Base-by-base conservation (phyloP, 2,797 vertebrate genomes). In the Perodicticus potto region DNA sequence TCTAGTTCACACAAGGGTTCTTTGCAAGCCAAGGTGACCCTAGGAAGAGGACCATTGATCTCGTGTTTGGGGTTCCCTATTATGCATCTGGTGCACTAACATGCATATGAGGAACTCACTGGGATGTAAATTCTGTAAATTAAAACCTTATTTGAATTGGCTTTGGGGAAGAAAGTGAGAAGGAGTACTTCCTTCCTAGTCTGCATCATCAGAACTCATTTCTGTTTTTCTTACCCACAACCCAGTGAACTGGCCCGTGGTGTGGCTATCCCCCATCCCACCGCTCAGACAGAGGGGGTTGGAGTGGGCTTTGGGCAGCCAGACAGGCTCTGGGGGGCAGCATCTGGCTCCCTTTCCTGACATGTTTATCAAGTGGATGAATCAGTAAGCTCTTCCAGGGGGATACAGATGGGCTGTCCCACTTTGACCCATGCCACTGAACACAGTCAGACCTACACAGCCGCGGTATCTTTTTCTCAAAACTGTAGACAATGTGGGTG, bases 281-380 rank as follows among this genome's bases (percentile, higher is more conserved):
- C 2, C 23, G 70, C 86, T 92, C 29, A 93, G 19, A 83, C n/a
- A 59, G 84, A 55, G 8, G 17, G 10, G 27, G 29, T 55, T 55
- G 49, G 43, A 49, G 80, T 9, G 22, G 59, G 49, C 43, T 69
- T 23, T 70, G 84, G 84, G 45, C 27, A 88, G 63, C 55, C 67
- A 49, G 17, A 69, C 45, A 49, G 72, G 70, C 40, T 91, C 53
- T 37, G 10, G 37, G 43, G 78, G 85, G 73, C 37, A 65, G 84
- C 10, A 17, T 43, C 19, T 37, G 84, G 82, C 89, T 93, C n/a
- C 72, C 27, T 82, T 95, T 86, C 57, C 86, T 12, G 87, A 37
- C 32, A 23, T 2, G 40, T n/a, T 37, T 40, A 89, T 53, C 84
- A 82, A 25, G 45, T 32, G 55, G 87, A 61, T 14, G 23, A 59